These are phyloP conservation scores for Gopherus evgoodei DNA, from an alignment of 2,113 vertebrate species.

Conservation along the genomic window DNA sequence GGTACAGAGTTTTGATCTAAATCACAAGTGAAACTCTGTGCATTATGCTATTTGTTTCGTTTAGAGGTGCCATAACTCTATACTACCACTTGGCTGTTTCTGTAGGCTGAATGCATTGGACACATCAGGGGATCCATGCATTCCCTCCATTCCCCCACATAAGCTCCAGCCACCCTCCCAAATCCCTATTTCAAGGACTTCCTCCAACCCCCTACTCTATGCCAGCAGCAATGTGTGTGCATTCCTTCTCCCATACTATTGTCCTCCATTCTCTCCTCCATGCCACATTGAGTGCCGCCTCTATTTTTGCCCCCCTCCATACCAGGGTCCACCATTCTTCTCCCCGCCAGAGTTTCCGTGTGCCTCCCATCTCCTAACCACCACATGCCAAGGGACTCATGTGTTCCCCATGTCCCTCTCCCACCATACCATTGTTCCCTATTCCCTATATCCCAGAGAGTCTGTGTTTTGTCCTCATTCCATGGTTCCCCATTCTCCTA, in stretches of 20 bases:
- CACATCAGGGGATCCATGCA: background rate
- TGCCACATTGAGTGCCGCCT: background rate
- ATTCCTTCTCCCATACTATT: background rate
- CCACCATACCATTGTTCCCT: background rate
- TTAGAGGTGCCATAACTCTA: background rate
- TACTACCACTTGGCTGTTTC: background rate
- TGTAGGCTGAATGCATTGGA: background rate
- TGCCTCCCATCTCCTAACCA: background rate
- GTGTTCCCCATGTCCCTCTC: background rate
- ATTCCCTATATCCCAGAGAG: background rate
- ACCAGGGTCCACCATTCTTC: background rate
- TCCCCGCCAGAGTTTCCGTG: background rate
- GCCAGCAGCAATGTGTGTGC: background rate
- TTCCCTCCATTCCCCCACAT: background rate
- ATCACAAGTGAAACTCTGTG: background rate
- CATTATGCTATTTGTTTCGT: background rate
- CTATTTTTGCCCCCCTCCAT: background rate
- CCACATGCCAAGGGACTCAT: background rate
- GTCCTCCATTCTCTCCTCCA: background rate
- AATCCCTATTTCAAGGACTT: background rate
- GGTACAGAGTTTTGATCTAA: background rate
- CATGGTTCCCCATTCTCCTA: background rate
- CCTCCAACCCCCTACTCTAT: background rate
- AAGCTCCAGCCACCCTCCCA: background rate
- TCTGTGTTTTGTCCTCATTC: background rate